These are phyloP conservation scores for Ramphastos sulfuratus DNA, from an alignment of 2,113 vertebrate genomes.

Conservation along the genomic window DNA sequence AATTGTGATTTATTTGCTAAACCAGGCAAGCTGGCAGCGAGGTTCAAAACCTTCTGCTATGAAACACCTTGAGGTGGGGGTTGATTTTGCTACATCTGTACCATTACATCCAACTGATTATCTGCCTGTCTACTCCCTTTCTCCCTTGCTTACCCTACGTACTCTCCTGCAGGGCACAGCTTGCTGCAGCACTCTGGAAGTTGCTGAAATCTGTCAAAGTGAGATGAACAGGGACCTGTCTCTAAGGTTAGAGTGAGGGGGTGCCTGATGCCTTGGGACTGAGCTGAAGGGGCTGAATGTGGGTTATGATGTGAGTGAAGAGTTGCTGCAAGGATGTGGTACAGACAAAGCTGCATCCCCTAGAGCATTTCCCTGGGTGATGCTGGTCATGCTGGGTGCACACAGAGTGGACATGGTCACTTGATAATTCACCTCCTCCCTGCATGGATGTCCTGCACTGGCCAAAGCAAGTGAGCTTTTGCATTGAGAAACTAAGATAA, in stretches of 20 bases:
- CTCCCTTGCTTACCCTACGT: background rate
- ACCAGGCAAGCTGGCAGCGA: accelerated
- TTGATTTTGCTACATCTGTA: background rate
- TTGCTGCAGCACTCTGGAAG: background rate
- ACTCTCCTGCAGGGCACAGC: background rate
- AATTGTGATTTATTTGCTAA: background rate
- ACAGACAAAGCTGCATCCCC: background rate
- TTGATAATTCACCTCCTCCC: background rate
- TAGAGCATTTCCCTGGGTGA: accelerated
- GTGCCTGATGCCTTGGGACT: background rate
- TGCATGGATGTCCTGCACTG: accelerated
- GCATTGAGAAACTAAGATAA: background rate
- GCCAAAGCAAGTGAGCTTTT: background rate
- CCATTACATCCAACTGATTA: background rate
- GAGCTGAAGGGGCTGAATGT: background rate
- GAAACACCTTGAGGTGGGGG: background rate
- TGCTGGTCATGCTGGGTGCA: background rate
- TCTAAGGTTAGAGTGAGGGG: no score
- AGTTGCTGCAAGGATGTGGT: background rate
- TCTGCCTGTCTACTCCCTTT: background rate
- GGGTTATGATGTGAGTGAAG: accelerated
- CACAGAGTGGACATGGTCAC: accelerated
- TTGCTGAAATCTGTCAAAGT: background rate
- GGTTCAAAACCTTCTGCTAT: background rate
- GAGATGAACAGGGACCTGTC: accelerated